Evolutionary conservation across 2,888 invertebrate species (phyloP), one percentile per base, ranked within the genome.

Genomic region (Rapana venosa): DNA sequence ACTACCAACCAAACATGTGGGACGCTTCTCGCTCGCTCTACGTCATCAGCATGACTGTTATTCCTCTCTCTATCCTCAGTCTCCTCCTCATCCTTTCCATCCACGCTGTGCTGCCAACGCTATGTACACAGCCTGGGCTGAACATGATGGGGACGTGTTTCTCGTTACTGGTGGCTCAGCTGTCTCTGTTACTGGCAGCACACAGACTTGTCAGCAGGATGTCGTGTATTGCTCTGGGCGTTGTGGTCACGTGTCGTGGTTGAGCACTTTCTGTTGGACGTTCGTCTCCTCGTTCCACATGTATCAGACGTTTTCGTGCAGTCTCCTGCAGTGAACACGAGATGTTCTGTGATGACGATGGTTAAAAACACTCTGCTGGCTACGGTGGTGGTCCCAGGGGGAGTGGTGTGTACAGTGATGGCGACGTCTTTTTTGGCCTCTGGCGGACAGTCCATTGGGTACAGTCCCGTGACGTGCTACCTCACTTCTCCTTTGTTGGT

Each of bases 231-330:
- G 83, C 88, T 20, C 86, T 93, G 74, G 93, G 92, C 35, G 87
- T 92, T 6, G 20, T 90, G 17, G 84, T 92, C 93, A 93, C 87
- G 91, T 90, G 30, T 89, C 89, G n/a, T 93, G 93, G 93, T 74
- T 93, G 61, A 70, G 89, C 0, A 87, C 91, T 0, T 88, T 92
- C 36, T 83, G 88, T 15, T 93, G 93, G 92, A 92, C 91, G 87
- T 89, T 88, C 30, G 88, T 92, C 22, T 93, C 92, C 66, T 92
- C 92, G 26, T 92, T 92, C 36, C 93, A 93, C 81, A 93, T 93
- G 93, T 91, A 88, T 88, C 90, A 92, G 0, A 91, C 92, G 6
- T 92, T 93, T 81, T 70, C 86, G 4, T 61, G 61, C 66, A 70
- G 6, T n/a, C 66, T 61, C 8, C 13, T 26, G 11, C 20, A 20